Evolutionary conservation across 2,113 vertebrate species (phyloP).

Genomic region (Periophthalmodon schlosseri): DNA sequence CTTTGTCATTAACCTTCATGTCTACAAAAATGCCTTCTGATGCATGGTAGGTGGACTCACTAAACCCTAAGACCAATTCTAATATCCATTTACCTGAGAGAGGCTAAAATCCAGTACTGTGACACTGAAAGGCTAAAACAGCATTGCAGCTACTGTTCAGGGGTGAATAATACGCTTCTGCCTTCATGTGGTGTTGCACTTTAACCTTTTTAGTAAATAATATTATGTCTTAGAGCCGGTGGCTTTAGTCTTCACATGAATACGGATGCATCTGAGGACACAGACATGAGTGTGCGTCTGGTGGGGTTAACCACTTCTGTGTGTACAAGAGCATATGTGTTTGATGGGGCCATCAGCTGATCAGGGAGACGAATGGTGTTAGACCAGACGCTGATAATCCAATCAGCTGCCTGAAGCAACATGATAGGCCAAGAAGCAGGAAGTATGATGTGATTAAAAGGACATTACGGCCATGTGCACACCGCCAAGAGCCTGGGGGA

Average conservation of each 20-base stretch:
- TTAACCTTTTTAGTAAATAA: conserved; percentile 46
- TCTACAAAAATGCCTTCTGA: conserved; percentile 24
- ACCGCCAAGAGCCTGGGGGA: conserved; percentile 74
- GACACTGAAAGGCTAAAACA: conserved; percentile 21
- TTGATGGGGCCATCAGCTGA: conserved; percentile 73
- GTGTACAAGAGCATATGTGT: conserved; percentile 61
- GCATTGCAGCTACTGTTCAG: neutral
- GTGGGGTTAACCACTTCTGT: conserved; percentile 70
- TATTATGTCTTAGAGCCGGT: conserved; percentile 16
- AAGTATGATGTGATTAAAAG: conserved; percentile 96
- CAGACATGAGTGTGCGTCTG: conserved; percentile 51
- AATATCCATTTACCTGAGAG: neutral
- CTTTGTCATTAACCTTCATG: conserved; percentile 66
- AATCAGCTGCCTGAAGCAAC: conserved; percentile 93
- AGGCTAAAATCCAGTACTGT: no score
- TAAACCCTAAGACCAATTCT: neutral
- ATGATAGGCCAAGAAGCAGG: conserved; percentile 94
- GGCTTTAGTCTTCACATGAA: conserved; percentile 21
- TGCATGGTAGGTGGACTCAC: conserved; percentile 26
- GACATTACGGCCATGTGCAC: conserved; percentile 93
- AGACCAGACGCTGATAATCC: conserved; percentile 79
- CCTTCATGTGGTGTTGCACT: conserved; percentile 46
- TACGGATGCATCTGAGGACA: conserved; percentile 42
- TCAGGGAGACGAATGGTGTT: conserved; percentile 75
- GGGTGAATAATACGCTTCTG: conserved; percentile 43